Evolutionary conservation across 2,113 vertebrate genomes (phyloP).

Genomic region (Pycnonotus jocosus): DNA sequence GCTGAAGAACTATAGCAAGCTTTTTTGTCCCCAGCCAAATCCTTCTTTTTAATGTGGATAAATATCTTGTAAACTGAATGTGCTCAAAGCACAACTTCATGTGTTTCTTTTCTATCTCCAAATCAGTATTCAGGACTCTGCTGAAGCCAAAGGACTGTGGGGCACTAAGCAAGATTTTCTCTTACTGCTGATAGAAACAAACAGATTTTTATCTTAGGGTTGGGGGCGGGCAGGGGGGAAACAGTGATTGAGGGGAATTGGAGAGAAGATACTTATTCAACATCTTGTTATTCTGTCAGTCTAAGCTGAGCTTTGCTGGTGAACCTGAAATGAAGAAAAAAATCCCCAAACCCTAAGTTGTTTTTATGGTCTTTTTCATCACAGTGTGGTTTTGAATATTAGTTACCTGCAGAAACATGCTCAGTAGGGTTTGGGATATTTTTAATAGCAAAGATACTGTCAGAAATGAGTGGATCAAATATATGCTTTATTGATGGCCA

Average conservation of each 20-base stretch:
- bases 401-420: neutral
- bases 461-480: neutral
- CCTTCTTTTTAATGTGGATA: neutral
- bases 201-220: neutral
- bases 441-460: neutral
- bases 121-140: neutral
- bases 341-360: fast-evolving
- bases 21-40: neutral
- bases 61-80: neutral
- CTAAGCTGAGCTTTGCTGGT: neutral
- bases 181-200: neutral
- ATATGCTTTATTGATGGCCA: neutral
- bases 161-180: neutral
- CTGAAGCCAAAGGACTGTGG: neutral
- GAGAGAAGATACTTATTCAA: neutral
- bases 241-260: neutral
- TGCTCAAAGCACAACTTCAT: neutral
- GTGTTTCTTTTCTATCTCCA: neutral
- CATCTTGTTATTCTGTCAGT: neutral
- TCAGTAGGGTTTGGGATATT: neutral
- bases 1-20: neutral
- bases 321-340: neutral
- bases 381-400: neutral
- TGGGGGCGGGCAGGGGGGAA: fast-evolving
- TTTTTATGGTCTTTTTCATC: neutral